Evolutionary conservation across 2,888 invertebrate genomes (phyloP).

Genomic region (Hypercompe scribonia): DNA sequence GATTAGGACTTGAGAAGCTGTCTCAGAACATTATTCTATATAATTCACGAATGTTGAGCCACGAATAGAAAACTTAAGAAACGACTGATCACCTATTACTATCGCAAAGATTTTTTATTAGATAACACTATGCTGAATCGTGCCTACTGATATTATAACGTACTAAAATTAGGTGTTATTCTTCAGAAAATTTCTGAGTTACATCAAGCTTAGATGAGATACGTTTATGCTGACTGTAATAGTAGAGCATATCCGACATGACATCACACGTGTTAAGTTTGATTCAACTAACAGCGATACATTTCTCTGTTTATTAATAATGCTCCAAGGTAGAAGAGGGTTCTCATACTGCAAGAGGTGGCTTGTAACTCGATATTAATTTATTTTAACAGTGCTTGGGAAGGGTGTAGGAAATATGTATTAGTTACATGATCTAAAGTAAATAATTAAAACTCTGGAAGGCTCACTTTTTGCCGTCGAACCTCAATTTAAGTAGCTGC

Average conservation of each 20-base stretch:
- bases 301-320: neutral
- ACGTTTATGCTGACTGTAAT: neutral
- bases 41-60: neutral
- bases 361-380: too few species aligned
- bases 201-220: neutral
- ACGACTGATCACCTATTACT: constrained; percentile 9
- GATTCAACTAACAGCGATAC: neutral
- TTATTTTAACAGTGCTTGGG: neutral
- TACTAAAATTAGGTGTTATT: constrained; percentile 12
- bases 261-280: neutral
- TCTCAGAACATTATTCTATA: neutral
- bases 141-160: constrained; percentile 8
- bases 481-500: too few species aligned
- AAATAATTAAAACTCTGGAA: too few species aligned
- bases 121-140: constrained; percentile 6
- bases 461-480: too few species aligned
- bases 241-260: neutral
- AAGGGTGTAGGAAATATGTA: too few species aligned
- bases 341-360: neutral
- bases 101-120: constrained; percentile 10
- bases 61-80: neutral
- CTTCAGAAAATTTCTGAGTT: neutral
- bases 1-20: neutral
- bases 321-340: neutral
- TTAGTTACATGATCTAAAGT: too few species aligned